Conservation (phyloP, 2,113 vertebrate genomes). For the Spea bombifrons region DNA sequence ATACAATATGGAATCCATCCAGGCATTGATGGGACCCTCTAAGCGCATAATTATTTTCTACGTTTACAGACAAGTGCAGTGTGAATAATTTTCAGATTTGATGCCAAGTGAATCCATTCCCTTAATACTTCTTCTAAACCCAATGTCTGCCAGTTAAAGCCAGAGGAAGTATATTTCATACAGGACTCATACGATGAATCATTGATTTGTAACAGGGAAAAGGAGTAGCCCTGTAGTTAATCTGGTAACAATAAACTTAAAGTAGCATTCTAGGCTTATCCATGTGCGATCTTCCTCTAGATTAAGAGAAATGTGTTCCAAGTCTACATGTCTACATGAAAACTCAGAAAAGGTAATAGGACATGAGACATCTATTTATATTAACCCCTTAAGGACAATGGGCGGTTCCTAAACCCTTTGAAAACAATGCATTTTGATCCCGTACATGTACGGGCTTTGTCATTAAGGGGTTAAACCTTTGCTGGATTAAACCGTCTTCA, state of each 20-base stretch:
- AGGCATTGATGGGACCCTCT: neutral
- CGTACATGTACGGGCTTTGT: too few species aligned
- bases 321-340: too few species aligned
- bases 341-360: too few species aligned
- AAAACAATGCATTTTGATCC: too few species aligned
- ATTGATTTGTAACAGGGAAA: neutral
- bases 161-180: neutral
- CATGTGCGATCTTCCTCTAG: neutral
- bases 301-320: too few species aligned
- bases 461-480: too few species aligned
- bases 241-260: slow-evolving; percentile 1
- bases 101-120: slow-evolving; percentile 14
- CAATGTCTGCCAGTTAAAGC: neutral
- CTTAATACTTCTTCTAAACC: slow-evolving; percentile 3
- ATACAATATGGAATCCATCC: neutral
- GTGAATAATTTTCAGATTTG: neutral
- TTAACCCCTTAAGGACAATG: too few species aligned
- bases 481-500: too few species aligned
- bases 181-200: slow-evolving; percentile 21
- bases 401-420: too few species aligned
- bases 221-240: too few species aligned
- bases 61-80: too few species aligned
- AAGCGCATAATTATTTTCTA: neutral
- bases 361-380: too few species aligned
- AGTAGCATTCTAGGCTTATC: neutral